Base-by-base conservation (phyloP, 2,113 vertebrate species). In the Eretmodus cyanostictus region DNA sequence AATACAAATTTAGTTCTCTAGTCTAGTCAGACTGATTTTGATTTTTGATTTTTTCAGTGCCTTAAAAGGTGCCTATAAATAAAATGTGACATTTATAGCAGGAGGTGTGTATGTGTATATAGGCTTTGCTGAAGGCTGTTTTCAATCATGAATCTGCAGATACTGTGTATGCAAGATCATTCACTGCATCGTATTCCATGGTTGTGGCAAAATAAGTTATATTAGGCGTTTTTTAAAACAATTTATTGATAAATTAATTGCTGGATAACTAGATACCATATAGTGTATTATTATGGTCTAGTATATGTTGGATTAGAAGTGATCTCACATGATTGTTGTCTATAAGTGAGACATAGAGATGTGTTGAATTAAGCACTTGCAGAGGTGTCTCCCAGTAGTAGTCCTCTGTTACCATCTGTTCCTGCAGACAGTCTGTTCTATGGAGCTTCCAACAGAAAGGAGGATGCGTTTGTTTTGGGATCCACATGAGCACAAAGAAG, bases 391-490 rank as follows among this genome's bases (percentile, higher is more conserved):
- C 87, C 59, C 87, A 87, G 86, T 68, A 85, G 82, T 61, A 34
- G 76, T 89, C 71, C 78, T 83, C 82, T 29, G 49, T 55, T 68
- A 17, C 95, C 95, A 96, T 96, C 95, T 96, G 95, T 95, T 91
- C 84, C 86, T 36, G 38, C 1, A 29, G 54, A 55, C 68, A 63
- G 86, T 73, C 92, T 80, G 88, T 88, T 80, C 85, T 61, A 22
- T 55, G 85, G 11, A n/a, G 81, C 86, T 80, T 91, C 93, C 88
- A 73, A 81, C 31, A 79, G 88, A 89, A 90, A 88, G 90, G 94
- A 93, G 83, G 91, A 92, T 95, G 89, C 92, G 86, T 95, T 94
- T 96, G 94, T 94, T 94, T 94, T 86, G 89, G 94, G 93, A 95
- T 93, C 93, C 91, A 94, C 85, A 12, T 6, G 83, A 91, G 87